Base-by-base conservation (phyloP, 1,140 invertebrate genomes). In the Drosophila nigromelanica region DNA sequence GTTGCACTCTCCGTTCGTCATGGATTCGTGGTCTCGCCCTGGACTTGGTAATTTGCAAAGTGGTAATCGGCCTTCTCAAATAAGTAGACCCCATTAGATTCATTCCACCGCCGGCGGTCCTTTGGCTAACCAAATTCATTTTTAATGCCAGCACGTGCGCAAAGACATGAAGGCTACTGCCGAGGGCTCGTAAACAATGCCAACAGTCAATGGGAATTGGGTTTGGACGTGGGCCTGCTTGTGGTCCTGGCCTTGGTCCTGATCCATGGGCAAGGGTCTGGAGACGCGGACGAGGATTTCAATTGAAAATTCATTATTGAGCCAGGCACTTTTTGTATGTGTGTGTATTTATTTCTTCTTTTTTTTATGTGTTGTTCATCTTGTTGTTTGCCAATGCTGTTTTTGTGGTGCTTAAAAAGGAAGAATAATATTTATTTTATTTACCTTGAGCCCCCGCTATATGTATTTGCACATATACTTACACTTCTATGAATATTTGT, bases 241-340 rank as follows among this genome's bases (percentile, higher is more conserved):
- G 50, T 59, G 55, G 43, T 18, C 50, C 69, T 35, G 48, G 48
- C 24, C 24, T 27, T 27, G 24, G 6, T 8, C 8, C 33, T 35
- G 33, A 35, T 52, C 50, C 50, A 30, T 15, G 50, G 50, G 11
- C 14, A 51, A n/a, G 37, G 37, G 10, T 8, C 35, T 37, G 63
- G 42, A 35, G 51, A 55, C 12, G 47, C 12, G 51, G 24, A 43
- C 33, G 48, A 63, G 59, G 14, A 70, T 40, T 59, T 62, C 52
- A 71, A 82, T 82, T 77, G 78, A 80, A 80, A 80, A 77, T 82
- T 77, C 79, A 80, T 80, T 82, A 74, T 64, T 77, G 69, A 63
- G 51, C 42, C 21, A 51, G 51, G 51, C 62, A 60, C 24, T 73
- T 62, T 27, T 5, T 27, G 27, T 27, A 2, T 54, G 12, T 8